These are phyloP conservation scores for Calliopum simillimum DNA, from an alignment of 2,888 invertebrate species.

Conservation along the genomic window DNA sequence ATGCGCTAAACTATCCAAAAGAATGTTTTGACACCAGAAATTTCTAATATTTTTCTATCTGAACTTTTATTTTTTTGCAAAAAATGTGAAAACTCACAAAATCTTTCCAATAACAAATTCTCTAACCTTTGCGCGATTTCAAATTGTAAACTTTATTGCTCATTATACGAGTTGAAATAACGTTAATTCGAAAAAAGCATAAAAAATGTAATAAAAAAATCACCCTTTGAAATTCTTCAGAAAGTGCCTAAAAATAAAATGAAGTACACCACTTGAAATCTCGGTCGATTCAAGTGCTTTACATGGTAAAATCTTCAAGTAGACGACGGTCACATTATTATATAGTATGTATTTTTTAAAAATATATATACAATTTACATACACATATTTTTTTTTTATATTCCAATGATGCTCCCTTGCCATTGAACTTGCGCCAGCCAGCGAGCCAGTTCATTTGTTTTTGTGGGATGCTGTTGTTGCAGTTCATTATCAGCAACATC, in stretches of 20 bases:
- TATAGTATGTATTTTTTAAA: no score
- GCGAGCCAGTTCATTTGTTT: no score
- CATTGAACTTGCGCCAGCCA: conserved; percentile 19
- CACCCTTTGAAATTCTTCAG: conserved; percentile 4
- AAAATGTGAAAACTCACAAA: no score
- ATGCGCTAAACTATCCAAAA: no score
- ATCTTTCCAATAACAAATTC: no score
- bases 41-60: no score
- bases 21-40: no score
- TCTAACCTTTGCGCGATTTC: no score
- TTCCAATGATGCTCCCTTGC: neutral
- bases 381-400: neutral
- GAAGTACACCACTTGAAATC: conserved; percentile 6
- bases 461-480: conserved; percentile 12
- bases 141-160: no score
- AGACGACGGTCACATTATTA: neutral
- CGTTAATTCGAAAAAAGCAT: no score
- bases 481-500: conserved; percentile 16
- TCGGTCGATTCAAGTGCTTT: conserved; percentile 13
- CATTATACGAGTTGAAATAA: no score
- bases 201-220: neutral
- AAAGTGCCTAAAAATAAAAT: conserved; percentile 9
- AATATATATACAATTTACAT: neutral
- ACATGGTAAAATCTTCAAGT: neutral
- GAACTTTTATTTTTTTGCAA: no score